Evolutionary conservation across 1,140 invertebrate species (phyloP), one percentile per base, ranked within the genome.

Genomic region (Procambarus clarkii): DNA sequence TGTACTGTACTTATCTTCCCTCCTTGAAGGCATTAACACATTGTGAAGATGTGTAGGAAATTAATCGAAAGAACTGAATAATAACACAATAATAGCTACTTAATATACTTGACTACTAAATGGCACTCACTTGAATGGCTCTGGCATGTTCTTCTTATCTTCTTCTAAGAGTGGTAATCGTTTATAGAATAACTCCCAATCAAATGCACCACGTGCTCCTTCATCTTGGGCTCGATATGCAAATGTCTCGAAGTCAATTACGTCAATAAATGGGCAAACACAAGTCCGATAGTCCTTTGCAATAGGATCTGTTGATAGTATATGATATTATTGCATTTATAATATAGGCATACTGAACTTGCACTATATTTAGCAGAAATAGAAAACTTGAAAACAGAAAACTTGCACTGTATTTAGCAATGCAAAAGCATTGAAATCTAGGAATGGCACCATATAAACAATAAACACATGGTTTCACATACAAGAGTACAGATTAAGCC

Each of bases 131-230:
- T 96, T 97, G 94, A 99, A 99, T 0, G 98, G 98, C 94, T 98
- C 96, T 0, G 44, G 98, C 98, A 94, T 97, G 96, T 93, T 96
- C 80, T 88, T 95, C 15, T 97, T 94, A 94, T 99, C 98, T 93
- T 97, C 96, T 0, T 97, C 96, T 85, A 98, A 94, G 21, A 99
- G 93, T 1, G 98, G 98, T 78, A 99, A 94, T 48, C 98, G 95
- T 94, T 99, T 99, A 94, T 99, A 99, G 94, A 97, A 99, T 93
- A 99, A 96, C 94, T 99, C 97, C 98, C 98, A 99, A 94, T 99
- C 98, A 95, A 99, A 99, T 48, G 98, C 98, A 15, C 98, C 98
- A 74, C 98, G 95, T 0, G 97, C 98, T 8, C 98, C 98, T 94
- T 99, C 98, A 95, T 99, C 98, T 94, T 98, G 98, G 0, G 98